Percentiles rank a stretch among this genome's conserved stretches.
Conservation (phyloP, 2,797 vertebrate species). For the Chiroxiphia lanceolata region DNA sequence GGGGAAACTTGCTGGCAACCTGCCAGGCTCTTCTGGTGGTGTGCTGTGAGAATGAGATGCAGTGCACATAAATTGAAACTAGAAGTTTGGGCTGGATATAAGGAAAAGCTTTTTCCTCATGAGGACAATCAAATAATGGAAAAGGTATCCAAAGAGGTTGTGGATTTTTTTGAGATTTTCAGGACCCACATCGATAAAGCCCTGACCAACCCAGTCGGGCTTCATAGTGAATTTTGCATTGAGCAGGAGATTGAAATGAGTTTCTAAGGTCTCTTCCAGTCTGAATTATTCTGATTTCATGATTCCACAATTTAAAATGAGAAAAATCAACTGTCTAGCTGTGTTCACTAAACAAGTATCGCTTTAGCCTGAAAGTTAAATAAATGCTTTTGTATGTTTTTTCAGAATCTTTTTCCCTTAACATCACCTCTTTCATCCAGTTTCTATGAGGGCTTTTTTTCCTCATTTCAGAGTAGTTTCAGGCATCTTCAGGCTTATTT, state of each 20-base stretch:
- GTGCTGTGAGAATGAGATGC: neutral
- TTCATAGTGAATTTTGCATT: neutral
- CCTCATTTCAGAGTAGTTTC: neutral
- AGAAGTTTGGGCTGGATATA: neutral
- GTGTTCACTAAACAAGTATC: neutral
- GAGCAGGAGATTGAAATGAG: neutral
- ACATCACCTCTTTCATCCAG: neutral
- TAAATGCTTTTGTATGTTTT: neutral
- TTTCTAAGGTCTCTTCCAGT: neutral
- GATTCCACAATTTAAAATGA: neutral
- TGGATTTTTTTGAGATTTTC: neutral
- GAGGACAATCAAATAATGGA: neutral
- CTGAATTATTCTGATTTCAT: neutral
- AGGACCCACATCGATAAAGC: neutral
- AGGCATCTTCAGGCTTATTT: neutral
- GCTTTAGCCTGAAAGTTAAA: neutral
- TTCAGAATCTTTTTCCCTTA: neutral
- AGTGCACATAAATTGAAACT: neutral
- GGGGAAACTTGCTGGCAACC: neutral
- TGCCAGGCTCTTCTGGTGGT: neutral
- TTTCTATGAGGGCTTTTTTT: neutral
- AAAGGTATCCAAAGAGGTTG: neutral
- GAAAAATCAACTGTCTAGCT: neutral
- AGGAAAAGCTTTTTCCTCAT: neutral
- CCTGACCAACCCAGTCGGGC: neutral